Base-by-base conservation (phyloP, 2,797 vertebrate genomes). In the Enteromius mattozi region DNA sequence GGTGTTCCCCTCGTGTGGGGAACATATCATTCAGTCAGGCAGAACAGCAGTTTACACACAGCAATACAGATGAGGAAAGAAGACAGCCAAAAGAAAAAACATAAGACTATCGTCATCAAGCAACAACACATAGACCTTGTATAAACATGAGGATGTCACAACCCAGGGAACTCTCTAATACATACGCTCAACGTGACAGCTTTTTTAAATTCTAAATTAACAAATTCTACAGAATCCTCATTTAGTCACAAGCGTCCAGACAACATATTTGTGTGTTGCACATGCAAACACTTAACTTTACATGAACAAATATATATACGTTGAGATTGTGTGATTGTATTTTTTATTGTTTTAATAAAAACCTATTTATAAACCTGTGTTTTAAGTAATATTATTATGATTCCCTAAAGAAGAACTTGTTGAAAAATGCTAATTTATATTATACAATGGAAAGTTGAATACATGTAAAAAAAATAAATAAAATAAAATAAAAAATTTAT, bases 231-330 rank as follows among this genome's bases (percentile, higher is more conserved):
- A 70, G n/a, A 69, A 9, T 42, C 51, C 37, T 49, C 40, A 9
- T 30, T 51, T 70, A 65, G 54, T 82, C 69, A 74, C 69, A 82
- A n/a, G 33, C 1, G 35, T 77, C 10, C 2, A 54, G 30, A 54
- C 27, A 75, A 14, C 72, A 75, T 49, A 17, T 40, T 59, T 3
- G 6, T 19, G 24, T 81, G 17, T 42, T n/a, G 6, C 35, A 65
- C 51, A 82, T 76, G 81, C 71, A 82, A 82, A 82, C 51, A 37
- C n/a, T 24, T 24, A 51, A 82, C 56, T 74, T 82, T 40, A 49
- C 61, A 33, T 47, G 40, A 47, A 82, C 59, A 71, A 81, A 54
- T 42, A 27, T 47, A 14, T 56, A 54, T 56, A 80, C 2, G 2
- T 65, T 65, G n/a, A 56, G 24, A 80, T 69, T 51, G 14, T 21